Percentiles rank a stretch among this genome's conserved stretches.
Evolutionary conservation across 2,888 invertebrate species (phyloP).

Genomic region (Acleris sparsana): DNA sequence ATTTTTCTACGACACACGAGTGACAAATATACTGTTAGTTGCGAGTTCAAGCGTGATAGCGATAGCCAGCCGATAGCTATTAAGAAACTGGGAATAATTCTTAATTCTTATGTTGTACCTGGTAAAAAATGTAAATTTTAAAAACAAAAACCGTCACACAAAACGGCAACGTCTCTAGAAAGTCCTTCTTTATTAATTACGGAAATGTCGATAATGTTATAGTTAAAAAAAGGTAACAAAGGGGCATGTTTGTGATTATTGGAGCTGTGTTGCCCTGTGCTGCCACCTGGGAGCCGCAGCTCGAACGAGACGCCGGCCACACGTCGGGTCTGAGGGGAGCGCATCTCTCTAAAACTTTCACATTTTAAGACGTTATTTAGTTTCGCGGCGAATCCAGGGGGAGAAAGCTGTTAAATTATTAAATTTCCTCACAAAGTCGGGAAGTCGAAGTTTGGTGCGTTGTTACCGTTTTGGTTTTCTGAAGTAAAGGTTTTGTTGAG

Average conservation of each 20-base stretch:
- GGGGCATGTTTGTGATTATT: background rate
- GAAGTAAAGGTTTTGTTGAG: conserved; percentile 20
- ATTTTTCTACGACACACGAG: no score
- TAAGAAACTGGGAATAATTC: no score
- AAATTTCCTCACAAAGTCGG: conserved; percentile 54
- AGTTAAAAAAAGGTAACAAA: no score
- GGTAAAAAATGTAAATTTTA: no score
- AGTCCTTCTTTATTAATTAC: no score
- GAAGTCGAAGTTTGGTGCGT: conserved; percentile 37
- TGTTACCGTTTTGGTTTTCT: conserved; percentile 32
- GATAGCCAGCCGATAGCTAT: no score
- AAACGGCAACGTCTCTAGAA: no score
- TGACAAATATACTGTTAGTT: no score
- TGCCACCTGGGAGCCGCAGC: conserved; percentile 45
- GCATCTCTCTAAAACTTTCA: conserved; percentile 62
- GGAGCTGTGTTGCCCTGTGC: conserved; percentile 7
- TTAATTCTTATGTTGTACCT: no score
- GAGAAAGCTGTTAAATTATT: conserved; percentile 61
- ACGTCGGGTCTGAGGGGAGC: conserved; percentile 52
- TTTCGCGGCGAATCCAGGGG: conserved; percentile 52
- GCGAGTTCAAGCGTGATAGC: no score
- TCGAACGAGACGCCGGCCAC: conserved; percentile 44
- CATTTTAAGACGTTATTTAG: conserved; percentile 73
- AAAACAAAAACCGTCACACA: no score
- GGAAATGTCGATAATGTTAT: no score